Evolutionary conservation across 2,113 vertebrate species (phyloP).

Genomic region (Stigmatopora argus): DNA sequence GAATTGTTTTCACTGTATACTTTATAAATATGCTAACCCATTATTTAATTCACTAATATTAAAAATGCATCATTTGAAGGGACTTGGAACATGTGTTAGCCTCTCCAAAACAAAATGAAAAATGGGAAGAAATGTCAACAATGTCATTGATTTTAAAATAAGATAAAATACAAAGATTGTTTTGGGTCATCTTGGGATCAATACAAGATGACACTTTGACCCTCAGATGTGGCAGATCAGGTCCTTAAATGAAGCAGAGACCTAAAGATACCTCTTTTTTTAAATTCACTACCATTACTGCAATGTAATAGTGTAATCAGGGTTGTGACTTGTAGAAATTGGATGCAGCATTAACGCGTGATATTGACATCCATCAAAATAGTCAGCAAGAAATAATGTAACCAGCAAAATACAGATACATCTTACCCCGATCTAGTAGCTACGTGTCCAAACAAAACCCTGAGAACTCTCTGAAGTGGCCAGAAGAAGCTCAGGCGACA

Average conservation of each 20-base stretch:
- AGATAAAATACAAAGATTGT: not conserved
- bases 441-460: constrained; percentile 21
- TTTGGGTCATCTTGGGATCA: not conserved
- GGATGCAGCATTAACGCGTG: not conserved
- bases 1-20: not conserved
- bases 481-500: constrained; percentile 30
- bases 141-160: not conserved
- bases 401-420: not conserved
- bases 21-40: not conserved
- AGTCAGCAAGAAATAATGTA: not conserved
- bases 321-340: not conserved
- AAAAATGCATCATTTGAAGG: not conserved
- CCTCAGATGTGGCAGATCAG: not conserved
- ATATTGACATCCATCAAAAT: not conserved
- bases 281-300: not conserved
- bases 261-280: not conserved
- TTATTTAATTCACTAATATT: not conserved
- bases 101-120: not conserved
- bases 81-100: not conserved
- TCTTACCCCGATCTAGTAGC: constrained; percentile 27
- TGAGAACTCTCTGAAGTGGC: constrained; percentile 18
- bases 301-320: not conserved
- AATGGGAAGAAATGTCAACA: not conserved
- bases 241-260: not conserved
- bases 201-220: not conserved